phyloP scores from a whole-genome alignment of 2,797 vertebrate genomes.

The Platalea minor region DNA sequence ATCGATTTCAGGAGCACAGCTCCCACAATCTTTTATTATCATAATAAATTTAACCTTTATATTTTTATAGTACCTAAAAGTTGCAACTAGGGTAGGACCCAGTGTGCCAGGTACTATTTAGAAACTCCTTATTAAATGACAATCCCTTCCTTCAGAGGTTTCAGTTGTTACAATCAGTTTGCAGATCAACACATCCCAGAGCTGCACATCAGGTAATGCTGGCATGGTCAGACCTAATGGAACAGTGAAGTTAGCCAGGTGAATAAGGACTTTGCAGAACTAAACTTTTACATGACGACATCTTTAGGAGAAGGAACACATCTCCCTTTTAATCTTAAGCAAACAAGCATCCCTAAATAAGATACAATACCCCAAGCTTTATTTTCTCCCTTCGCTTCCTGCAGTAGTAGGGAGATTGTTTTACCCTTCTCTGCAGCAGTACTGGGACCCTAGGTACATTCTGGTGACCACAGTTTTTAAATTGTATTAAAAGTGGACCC shows the following conservation, averaged over 20 bases:
- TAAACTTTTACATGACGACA: neutral
- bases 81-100: neutral
- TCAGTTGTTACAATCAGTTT: neutral
- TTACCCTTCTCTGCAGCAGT: neutral
- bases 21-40: slow-evolving; percentile 44
- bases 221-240: neutral
- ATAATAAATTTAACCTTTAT: slow-evolving; percentile 46
- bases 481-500: neutral
- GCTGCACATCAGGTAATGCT: neutral
- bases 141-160: neutral
- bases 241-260: neutral
- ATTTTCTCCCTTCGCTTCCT: neutral
- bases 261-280: neutral
- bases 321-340: neutral
- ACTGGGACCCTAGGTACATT: neutral
- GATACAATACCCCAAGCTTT: neutral
- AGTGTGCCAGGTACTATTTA: neutral
- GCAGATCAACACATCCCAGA: neutral
- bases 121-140: neutral
- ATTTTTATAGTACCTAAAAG: neutral
- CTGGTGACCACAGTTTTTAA: neutral
- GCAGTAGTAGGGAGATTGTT: neutral
- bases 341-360: neutral
- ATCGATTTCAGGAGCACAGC: slow-evolving; percentile 29
- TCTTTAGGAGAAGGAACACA: neutral